Evolutionary conservation across 2,113 vertebrate genomes (phyloP).

Genomic region (Pontoporia blainvillei): DNA sequence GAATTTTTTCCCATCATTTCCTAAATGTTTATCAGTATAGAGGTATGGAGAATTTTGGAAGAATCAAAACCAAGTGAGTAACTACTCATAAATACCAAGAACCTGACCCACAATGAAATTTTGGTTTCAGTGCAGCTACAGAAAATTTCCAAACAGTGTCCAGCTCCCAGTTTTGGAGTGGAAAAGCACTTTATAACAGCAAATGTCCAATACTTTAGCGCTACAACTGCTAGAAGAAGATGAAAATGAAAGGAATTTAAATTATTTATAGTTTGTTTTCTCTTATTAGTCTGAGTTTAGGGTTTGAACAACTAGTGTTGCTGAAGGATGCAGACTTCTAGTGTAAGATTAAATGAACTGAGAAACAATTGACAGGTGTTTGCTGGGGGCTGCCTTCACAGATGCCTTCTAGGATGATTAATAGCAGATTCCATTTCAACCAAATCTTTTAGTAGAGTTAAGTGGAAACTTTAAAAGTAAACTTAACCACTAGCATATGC

Average conservation of each 20-base stretch:
- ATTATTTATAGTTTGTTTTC: constrained; percentile 3
- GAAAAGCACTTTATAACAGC: constrained; percentile 33
- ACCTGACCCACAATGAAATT: background rate
- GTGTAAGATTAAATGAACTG: constrained; percentile 1
- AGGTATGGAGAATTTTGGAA: constrained; percentile 50
- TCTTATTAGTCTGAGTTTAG: constrained; percentile 24
- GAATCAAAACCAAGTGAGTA: constrained; percentile 49
- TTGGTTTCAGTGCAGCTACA: constrained; percentile 21
- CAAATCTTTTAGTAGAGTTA: constrained; percentile 16
- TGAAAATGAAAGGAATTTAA: constrained; percentile 29
- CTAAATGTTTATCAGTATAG: constrained; percentile 39
- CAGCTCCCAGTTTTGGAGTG: constrained; percentile 19
- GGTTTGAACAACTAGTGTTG: constrained; percentile 12
- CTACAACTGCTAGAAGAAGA: constrained; percentile 10
- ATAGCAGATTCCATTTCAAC: constrained; percentile 38
- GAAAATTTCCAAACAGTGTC: constrained; percentile 30
- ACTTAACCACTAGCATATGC: background rate
- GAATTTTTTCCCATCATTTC: constrained; percentile 41
- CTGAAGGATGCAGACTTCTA: background rate
- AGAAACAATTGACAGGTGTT: constrained; percentile 43
- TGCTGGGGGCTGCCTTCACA: constrained; percentile 25
- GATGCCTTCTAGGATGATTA: constrained; percentile 34
- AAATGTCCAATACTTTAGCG: background rate
- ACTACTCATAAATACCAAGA: constrained; percentile 46
- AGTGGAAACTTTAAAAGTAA: constrained; percentile 38